Evolutionary conservation across 1,140 invertebrate species (phyloP), one percentile per base, ranked within the genome.

Genomic region (Charaxes varanes): DNA sequence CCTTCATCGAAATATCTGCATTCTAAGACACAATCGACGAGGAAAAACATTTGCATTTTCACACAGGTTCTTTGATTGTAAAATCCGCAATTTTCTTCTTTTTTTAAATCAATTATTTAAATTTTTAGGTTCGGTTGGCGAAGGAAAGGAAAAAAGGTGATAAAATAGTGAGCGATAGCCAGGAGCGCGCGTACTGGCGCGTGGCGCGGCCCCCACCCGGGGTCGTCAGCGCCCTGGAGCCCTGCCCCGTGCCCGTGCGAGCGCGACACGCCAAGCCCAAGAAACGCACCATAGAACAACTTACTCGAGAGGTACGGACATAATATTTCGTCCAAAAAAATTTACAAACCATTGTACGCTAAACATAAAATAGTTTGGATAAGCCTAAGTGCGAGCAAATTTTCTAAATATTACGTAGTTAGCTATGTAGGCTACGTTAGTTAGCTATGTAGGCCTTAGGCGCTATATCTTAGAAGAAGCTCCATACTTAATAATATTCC

Each of bases 161-260:
- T 62, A 98, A 98, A 85, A 92, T 96, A 53, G 93, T 99, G 31
- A 92, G 91, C 42, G 97, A 99, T 77, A 97, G 94, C 52, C 97
- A 99, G 79, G 97, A 99, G 76, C 88, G 96, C 51, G 97, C 97
- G 10, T 99, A 97, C 84, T 99, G 97, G 97, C 89, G 96, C 49
- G 93, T 97, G 17, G 93, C 97, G 64, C 87, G 96, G 58, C 97
- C 97, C 48, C 95, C 95, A 41, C 95, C 95, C 23, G 94, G 95
- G 44, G 91, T 91, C 66, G 87, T 90, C 18, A 94, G 90, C 61
- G 92, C 91, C 42, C 86, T 97, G 41, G 95, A 97, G 81, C 89
- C 90, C 32, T 92, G 93, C 53, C 94, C 94, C 11, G 90, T 96
- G 53, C 92, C 92, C 7, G 90, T 88, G 43, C 86, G 91, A 35